Percentiles rank a stretch among this genome's conserved stretches.
These are phyloP conservation scores for Plumapathes pennacea DNA, from an alignment of 92 coral and sea anemone genomes.

Conservation along the genomic window DNA sequence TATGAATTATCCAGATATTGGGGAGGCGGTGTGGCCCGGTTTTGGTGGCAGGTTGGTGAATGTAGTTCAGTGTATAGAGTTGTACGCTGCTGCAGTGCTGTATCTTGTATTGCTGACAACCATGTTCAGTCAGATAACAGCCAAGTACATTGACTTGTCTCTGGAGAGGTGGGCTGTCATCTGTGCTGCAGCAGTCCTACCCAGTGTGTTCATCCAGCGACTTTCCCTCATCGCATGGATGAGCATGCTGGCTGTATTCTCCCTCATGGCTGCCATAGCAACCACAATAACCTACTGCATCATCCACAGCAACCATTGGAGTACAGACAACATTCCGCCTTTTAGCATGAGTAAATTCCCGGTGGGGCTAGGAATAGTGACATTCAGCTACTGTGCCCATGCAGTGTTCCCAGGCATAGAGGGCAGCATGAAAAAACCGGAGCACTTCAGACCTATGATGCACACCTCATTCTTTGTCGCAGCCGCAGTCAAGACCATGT, in stretches of 20 bases:
- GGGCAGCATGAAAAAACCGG: constrained; percentile 82
- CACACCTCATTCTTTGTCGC: constrained; percentile 72
- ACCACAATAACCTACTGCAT: constrained; percentile 76
- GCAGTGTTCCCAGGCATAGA: constrained; percentile 94
- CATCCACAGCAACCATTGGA: constrained; percentile 47
- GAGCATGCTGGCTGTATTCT: constrained; percentile 92
- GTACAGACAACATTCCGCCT: constrained; percentile 46
- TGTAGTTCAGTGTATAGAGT: constrained; percentile 74
- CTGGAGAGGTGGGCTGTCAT: constrained; percentile 75
- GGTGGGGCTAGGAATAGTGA: constrained; percentile 81
- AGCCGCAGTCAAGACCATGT: constrained; percentile 63
- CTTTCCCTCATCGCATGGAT: constrained; percentile 89
- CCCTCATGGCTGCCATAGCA: constrained; percentile 77
- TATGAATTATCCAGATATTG: constrained; percentile 75
- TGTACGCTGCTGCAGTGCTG: constrained; percentile 79
- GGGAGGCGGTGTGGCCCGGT: constrained; percentile 94
- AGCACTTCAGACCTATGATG: constrained; percentile 73
- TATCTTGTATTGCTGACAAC: constrained; percentile 75
- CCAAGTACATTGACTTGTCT: constrained; percentile 56
- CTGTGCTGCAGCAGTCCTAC: constrained; percentile 73
- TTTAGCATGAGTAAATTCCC: constrained; percentile 71
- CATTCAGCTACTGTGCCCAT: constrained; percentile 91
- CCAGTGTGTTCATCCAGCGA: constrained; percentile 75
- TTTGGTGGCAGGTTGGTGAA: constrained; percentile 78
- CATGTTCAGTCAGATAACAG: constrained; percentile 74